These are phyloP conservation scores for Acanthisitta chloris DNA, from an alignment of 2,113 vertebrate genomes.

Conservation along the genomic window DNA sequence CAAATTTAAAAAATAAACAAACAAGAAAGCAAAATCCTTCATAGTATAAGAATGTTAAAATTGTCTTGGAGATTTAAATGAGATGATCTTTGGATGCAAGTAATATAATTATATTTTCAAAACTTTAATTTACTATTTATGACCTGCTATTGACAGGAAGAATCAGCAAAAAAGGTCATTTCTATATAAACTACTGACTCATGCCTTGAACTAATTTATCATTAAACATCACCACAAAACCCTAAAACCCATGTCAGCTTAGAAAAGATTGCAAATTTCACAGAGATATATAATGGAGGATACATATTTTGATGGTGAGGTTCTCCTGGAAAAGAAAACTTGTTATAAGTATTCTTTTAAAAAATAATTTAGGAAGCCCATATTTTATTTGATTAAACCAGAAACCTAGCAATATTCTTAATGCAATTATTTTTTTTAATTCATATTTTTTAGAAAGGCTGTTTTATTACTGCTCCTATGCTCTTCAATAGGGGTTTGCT, in stretches of 20 bases:
- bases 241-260: accelerated
- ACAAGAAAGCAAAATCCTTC: neutral
- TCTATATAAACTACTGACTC: neutral
- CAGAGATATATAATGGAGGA: neutral
- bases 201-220: neutral
- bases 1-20: neutral
- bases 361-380: neutral
- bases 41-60: neutral
- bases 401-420: neutral
- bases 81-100: neutral
- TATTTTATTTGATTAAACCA: neutral
- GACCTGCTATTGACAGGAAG: neutral
- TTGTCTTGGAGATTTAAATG: neutral
- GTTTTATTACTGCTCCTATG: neutral
- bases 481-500: neutral
- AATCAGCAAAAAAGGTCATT: neutral
- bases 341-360: neutral
- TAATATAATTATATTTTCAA: neutral
- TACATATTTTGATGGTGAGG: neutral
- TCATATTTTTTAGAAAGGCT: neutral
- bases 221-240: neutral
- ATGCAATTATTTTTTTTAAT: neutral
- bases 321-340: neutral
- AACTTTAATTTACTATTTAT: neutral
- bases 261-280: neutral